Evolutionary conservation across 2,113 vertebrate species (phyloP), one percentile per base, ranked within the genome.

Genomic region (Lophius piscatorius): DNA sequence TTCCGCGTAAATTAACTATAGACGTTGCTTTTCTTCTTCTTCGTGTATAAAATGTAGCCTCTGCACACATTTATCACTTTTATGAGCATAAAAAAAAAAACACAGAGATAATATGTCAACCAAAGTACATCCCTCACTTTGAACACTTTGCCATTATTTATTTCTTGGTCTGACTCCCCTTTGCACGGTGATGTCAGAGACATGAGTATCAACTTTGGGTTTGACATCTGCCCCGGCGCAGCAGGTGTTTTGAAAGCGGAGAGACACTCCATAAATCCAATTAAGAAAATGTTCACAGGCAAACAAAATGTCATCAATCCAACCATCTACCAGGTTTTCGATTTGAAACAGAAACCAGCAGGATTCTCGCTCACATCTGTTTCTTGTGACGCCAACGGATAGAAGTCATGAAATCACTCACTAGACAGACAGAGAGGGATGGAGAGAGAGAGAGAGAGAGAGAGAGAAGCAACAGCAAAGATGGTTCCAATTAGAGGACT

Each of bases 351-450:
- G 81, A 85, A 90, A 84, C 72, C 69, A 69, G 63, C 73, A 84
- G 73, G 81, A 85, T 78, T 85, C 80, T 75, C 36, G 42, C 61
- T 63, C 81, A 91, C 90, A 92, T 92, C 89, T 90, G 86, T 88
- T 90, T 90, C 83, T 75, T 84, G 88, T 89, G 88, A 87, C 74
- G 55, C 66, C 54, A 69, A 62, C 26, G 52, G 80, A 89, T 83
- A 80, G 90, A 86, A 86, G 77, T 89, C 81, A 88, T 91, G 81
- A 89, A 91, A 88, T 90, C 88, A 88, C 82, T 82, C 74, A 59
- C 61, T 34, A 39, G 78, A 44, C 69, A 76, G 71, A 60, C 10
- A 0, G 64, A 28, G 59, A 80, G 59, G 22, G 65, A 66, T 18
- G 47, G 52, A 72, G 33, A 40, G 38, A 75, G n/a, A n/a, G n/a